These are phyloP conservation scores for Scaptomyza cyrtandrae DNA, from an alignment of 2,888 invertebrate genomes.

Conservation along the genomic window DNA sequence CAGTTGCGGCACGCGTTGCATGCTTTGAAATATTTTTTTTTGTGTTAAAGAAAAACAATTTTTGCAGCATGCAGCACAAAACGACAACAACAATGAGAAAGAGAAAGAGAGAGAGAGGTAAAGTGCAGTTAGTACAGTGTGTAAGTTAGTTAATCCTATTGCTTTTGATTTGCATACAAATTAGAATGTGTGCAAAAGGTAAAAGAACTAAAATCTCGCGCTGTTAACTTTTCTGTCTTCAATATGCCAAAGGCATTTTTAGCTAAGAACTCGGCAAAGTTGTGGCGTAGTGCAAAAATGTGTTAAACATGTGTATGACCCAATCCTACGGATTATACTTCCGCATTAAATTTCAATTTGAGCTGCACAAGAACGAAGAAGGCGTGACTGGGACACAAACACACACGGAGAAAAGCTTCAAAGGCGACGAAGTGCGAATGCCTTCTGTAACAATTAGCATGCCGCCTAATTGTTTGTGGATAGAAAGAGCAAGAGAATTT, in stretches of 20 bases:
- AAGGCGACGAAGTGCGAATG: slow-evolving; percentile 77
- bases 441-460: slow-evolving; percentile 77
- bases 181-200: slow-evolving; percentile 61
- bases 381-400: background rate
- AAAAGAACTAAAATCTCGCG: slow-evolving; percentile 2
- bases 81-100: slow-evolving; percentile 9
- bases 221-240: slow-evolving; percentile 12
- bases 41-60: slow-evolving; percentile 58
- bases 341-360: slow-evolving; percentile 81
- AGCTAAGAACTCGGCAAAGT: slow-evolving; percentile 51
- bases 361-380: slow-evolving; percentile 60
- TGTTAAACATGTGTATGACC: slow-evolving; percentile 77
- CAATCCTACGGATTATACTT: slow-evolving; percentile 70
- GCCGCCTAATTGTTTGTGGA: slow-evolving; percentile 67
- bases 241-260: slow-evolving; percentile 64
- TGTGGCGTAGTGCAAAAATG: slow-evolving; percentile 53
- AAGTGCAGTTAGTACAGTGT: slow-evolving; percentile 17
- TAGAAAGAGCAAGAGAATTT: slow-evolving; percentile 19
- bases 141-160: slow-evolving; percentile 81
- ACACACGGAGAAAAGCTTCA: slow-evolving; percentile 25
- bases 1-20: slow-evolving; percentile 22
- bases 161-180: slow-evolving; percentile 81
- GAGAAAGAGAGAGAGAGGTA: slow-evolving; percentile 10
- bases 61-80: slow-evolving; percentile 31
- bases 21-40: slow-evolving; percentile 64